These are phyloP conservation scores for Amblyraja radiata DNA, from an alignment of 2,797 vertebrate genomes.

Conservation along the genomic window DNA sequence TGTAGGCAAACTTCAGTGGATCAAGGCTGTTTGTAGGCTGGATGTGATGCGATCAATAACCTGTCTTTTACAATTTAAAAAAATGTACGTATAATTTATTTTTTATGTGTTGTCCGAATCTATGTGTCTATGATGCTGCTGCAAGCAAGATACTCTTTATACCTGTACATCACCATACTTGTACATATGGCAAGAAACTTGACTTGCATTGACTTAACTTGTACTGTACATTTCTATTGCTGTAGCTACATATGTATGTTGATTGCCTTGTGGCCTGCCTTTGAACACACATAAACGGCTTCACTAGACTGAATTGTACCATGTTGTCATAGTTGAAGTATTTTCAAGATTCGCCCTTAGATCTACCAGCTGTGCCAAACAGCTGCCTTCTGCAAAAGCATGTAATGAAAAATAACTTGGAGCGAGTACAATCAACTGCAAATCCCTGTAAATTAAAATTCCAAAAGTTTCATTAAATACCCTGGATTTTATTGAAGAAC, in stretches of 20 bases:
- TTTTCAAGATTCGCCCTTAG: conserved; percentile 61
- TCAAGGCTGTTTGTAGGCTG: too few relatives aligned
- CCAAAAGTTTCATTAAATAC: background rate
- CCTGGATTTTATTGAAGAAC: background rate
- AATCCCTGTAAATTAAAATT: background rate
- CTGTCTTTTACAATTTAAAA: too few relatives aligned
- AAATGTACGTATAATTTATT: too few relatives aligned
- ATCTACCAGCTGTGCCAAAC: conserved; percentile 47
- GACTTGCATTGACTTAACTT: too few relatives aligned
- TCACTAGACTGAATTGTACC: conserved; percentile 62
- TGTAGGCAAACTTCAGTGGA: too few relatives aligned
- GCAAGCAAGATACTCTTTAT: too few relatives aligned
- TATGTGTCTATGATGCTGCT: too few relatives aligned
- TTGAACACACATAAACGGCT: conserved; percentile 55
- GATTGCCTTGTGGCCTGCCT: conserved; percentile 42
- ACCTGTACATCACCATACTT: too few relatives aligned
- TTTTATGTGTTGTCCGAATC: too few relatives aligned
- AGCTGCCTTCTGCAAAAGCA: background rate
- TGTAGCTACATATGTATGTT: conserved; percentile 49
- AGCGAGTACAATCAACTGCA: background rate
- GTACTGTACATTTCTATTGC: background rate
- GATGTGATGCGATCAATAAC: too few relatives aligned
- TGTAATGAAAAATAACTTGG: conserved; percentile 15
- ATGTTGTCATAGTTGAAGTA: conserved; percentile 62
- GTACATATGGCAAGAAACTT: too few relatives aligned